phyloP scores from a whole-genome alignment of 2,113 vertebrate species.

The Antechinus stuartii region DNA sequence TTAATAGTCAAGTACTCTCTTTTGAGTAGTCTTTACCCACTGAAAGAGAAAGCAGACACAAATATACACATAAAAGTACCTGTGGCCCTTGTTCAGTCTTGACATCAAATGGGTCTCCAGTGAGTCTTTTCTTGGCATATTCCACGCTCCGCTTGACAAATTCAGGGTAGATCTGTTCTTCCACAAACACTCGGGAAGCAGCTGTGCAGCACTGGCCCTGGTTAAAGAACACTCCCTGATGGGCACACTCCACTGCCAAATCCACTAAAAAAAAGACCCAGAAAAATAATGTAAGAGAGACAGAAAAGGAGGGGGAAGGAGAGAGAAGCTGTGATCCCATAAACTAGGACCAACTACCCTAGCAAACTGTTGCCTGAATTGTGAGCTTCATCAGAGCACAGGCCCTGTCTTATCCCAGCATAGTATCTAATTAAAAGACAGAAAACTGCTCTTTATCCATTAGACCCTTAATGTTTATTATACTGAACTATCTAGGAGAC shows the following conservation, averaged over 20 bases:
- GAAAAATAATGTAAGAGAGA: conserved; percentile 39
- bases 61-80: conserved; percentile 83
- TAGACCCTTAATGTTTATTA: neutral
- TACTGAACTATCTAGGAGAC: neutral
- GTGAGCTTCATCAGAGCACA: neutral
- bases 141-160: conserved; percentile 93
- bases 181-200: conserved; percentile 93
- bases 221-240: conserved; percentile 96
- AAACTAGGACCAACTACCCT: neutral
- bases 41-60: neutral
- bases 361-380: conserved; percentile 33
- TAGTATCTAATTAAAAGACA: neutral
- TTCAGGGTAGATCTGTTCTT: conserved; percentile 92
- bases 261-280: conserved; percentile 86
- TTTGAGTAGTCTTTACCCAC: neutral
- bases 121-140: conserved; percentile 87
- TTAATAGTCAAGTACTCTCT: neutral
- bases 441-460: neutral
- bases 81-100: conserved; percentile 94
- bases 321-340: conserved; percentile 63
- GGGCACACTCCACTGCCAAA: conserved; percentile 93
- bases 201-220: conserved; percentile 97
- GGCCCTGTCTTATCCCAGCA: neutral
- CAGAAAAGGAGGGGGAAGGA: neutral
- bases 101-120: conserved; percentile 93